phyloP scores from a whole-genome alignment of 2,888 invertebrate species.

The Synergus laeviventris region DNA sequence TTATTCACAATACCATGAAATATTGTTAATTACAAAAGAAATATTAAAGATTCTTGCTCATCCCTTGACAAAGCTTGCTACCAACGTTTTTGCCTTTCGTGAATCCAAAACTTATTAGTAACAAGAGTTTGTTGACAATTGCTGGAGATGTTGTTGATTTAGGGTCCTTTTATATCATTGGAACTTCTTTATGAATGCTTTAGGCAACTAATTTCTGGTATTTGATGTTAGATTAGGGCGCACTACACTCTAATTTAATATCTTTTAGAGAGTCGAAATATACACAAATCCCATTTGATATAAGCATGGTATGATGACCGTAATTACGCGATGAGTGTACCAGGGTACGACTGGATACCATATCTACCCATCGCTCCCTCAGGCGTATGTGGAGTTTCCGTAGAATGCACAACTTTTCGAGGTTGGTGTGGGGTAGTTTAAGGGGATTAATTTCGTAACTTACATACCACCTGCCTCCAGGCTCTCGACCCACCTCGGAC shows the following conservation, averaged over 20 bases:
- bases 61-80: too few relatives aligned
- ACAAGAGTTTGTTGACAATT: too few relatives aligned
- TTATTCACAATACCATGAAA: too few relatives aligned
- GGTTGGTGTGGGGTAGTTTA: constrained; percentile 48
- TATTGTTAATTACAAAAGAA: too few relatives aligned
- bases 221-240: neutral
- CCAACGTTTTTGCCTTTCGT: too few relatives aligned
- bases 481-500: constrained; percentile 26
- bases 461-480: constrained; percentile 53
- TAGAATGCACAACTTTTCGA: constrained; percentile 52
- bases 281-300: constrained; percentile 32
- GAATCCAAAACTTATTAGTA: too few relatives aligned
- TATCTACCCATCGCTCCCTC: constrained; percentile 48
- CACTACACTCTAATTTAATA: constrained; percentile 14
- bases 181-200: too few relatives aligned
- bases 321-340: constrained; percentile 61
- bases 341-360: constrained; percentile 48
- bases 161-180: too few relatives aligned
- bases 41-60: too few relatives aligned
- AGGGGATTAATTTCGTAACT: constrained; percentile 58
- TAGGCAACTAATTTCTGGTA: too few relatives aligned
- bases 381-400: constrained; percentile 49
- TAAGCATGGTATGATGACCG: constrained; percentile 40
- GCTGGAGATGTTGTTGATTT: too few relatives aligned
- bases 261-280: neutral